A percentile compares a stretch with the other conserved stretches of the same genome.
These are phyloP conservation scores for Pogoniulus pusillus DNA, from an alignment of 2,797 vertebrate species.

Conservation along the genomic window DNA sequence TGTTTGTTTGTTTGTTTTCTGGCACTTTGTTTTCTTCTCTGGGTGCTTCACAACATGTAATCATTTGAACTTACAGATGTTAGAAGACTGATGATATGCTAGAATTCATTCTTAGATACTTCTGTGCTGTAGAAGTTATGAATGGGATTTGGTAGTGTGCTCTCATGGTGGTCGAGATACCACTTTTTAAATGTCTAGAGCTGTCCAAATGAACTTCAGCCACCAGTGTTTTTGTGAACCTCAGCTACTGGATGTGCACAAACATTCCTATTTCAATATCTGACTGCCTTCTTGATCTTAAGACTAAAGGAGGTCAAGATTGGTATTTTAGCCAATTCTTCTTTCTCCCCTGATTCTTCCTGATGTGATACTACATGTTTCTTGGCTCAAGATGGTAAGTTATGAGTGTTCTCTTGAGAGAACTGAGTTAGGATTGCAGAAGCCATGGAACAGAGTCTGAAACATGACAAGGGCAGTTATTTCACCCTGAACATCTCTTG, in stretches of 20 bases:
- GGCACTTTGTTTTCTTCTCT: not conserved
- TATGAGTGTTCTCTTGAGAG: not conserved
- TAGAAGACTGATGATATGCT: not conserved
- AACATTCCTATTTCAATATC: not conserved
- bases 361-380: not conserved
- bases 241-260: not conserved
- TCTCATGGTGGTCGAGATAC: not conserved
- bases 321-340: slow-evolving; percentile 2
- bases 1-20: not conserved
- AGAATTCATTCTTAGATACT: not conserved
- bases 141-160: fast-evolving
- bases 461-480: not conserved
- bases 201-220: not conserved
- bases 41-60: not conserved
- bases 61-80: not conserved
- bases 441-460: not conserved
- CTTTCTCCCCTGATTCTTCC: not conserved
- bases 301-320: slow-evolving; percentile 1
- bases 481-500: not conserved
- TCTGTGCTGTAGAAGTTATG: not conserved
- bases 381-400: not conserved
- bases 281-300: not conserved
- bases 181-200: not conserved
- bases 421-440: not conserved
- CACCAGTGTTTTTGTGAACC: not conserved